Percentiles rank a stretch among this genome's conserved stretches.
phyloP scores from a whole-genome alignment of 2,113 vertebrate species.

The Rhinogobius similis region DNA sequence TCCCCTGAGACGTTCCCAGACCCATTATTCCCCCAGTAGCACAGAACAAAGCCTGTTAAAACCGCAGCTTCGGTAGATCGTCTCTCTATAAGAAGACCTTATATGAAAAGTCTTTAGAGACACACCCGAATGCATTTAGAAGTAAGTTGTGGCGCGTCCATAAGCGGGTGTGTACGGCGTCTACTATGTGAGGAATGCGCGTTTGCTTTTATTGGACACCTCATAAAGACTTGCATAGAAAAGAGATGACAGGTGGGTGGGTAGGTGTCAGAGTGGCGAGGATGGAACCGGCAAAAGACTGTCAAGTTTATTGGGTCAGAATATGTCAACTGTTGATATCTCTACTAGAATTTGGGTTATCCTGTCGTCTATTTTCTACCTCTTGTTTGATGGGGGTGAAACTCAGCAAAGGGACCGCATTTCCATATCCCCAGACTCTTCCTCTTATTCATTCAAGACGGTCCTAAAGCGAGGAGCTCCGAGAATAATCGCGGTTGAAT shows the following conservation, averaged over 20 bases:
- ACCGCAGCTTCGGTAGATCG: neutral
- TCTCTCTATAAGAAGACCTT: constrained; percentile 5
- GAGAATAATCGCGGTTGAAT: neutral
- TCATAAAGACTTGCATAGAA: constrained; percentile 6
- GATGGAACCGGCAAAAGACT: constrained; percentile 5
- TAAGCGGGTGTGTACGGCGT: constrained; percentile 11
- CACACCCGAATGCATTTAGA: constrained; percentile 14
- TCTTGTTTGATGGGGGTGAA: neutral
- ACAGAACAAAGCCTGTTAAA: constrained; percentile 4
- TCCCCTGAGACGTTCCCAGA: neutral
- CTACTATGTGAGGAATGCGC: constrained; percentile 31
- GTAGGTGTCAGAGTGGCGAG: neutral
- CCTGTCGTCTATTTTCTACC: neutral
- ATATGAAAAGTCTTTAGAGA: constrained; percentile 6
- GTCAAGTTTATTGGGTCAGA: neutral
- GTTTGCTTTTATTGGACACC: constrained; percentile 18
- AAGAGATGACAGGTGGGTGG: constrained; percentile 29
- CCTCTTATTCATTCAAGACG: neutral
- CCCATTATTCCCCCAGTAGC: constrained; percentile 13
- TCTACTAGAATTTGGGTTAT: neutral
- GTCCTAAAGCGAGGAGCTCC: neutral
- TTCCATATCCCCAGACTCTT: neutral
- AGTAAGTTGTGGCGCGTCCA: neutral
- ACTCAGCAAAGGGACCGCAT: too few relatives aligned
- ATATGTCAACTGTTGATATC: neutral